phyloP scores from a whole-genome alignment of 2,113 vertebrate species.

The Gymnorhina tibicen region DNA sequence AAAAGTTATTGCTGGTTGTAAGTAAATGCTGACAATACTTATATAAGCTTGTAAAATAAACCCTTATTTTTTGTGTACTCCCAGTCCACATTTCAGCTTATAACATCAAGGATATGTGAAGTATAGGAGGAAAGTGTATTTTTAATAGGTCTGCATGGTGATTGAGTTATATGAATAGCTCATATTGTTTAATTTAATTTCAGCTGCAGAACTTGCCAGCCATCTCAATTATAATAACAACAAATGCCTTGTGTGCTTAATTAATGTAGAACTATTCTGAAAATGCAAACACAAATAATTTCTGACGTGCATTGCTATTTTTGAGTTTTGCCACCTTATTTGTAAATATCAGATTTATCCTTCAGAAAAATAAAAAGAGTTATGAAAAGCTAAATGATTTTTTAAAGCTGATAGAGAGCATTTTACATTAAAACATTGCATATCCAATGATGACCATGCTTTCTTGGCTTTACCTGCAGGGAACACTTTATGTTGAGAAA shows the following conservation, averaged over 20 bases:
- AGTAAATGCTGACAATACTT: background rate
- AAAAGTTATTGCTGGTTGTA: background rate
- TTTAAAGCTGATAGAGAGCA: background rate
- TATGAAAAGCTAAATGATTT: background rate
- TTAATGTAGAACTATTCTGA: background rate
- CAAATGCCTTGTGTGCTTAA: background rate
- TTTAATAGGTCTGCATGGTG: background rate
- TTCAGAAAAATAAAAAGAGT: background rate
- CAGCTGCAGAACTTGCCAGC: background rate
- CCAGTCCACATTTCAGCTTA: background rate
- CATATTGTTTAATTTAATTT: background rate
- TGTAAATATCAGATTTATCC: background rate
- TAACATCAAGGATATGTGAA: background rate
- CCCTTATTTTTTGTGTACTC: background rate
- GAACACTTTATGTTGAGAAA: background rate
- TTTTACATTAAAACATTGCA: background rate
- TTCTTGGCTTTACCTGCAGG: background rate
- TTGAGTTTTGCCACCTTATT: background rate
- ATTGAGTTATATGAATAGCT: background rate
- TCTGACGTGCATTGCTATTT: background rate
- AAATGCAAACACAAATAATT: background rate
- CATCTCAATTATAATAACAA: background rate
- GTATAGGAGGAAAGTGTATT: background rate
- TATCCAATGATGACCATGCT: background rate
- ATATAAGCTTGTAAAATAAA: background rate